Conservation (phyloP, 92 coral and sea anemone species). For the Desmophyllum pertusum region DNA sequence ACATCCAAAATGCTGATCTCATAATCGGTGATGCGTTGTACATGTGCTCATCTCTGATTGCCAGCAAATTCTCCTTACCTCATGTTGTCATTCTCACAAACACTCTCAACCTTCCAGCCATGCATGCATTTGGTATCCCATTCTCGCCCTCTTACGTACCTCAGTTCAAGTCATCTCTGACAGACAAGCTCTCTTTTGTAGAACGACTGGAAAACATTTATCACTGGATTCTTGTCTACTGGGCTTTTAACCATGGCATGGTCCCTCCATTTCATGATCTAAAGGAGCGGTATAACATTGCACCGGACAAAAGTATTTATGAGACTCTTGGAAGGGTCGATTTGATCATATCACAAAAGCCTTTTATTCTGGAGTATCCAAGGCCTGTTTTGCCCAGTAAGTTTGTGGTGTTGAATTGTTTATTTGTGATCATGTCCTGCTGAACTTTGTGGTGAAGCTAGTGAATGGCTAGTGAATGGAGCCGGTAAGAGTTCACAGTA, state of each 20-base stretch:
- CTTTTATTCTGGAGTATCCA: conserved; percentile 39
- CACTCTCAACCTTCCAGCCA: conserved; percentile 23
- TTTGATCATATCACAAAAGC: conserved; percentile 34
- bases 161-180: conserved; percentile 27
- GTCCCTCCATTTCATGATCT: conserved; percentile 35
- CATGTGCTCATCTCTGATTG: conserved; percentile 49
- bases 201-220: conserved; percentile 32
- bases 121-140: conserved; percentile 10
- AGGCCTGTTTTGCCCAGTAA: conserved; percentile 47
- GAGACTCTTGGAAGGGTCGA: conserved; percentile 38
- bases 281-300: conserved; percentile 30
- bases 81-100: conserved; percentile 31
- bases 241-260: conserved; percentile 10
- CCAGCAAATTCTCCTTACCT: conserved; percentile 50
- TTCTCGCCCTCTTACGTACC: conserved; percentile 32
- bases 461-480: no score
- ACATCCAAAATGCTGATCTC: conserved; percentile 29
- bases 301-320: conserved; percentile 28
- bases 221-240: conserved; percentile 5
- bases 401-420: background rate
- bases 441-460: background rate
- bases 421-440: background rate
- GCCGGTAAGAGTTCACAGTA: no score
- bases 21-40: conserved; percentile 48
- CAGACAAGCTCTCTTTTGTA: conserved; percentile 1